Percentiles rank a stretch among this genome's conserved stretches.
Conservation (phyloP, 2,888 invertebrate genomes). For the Nephrotoma flavescens region DNA sequence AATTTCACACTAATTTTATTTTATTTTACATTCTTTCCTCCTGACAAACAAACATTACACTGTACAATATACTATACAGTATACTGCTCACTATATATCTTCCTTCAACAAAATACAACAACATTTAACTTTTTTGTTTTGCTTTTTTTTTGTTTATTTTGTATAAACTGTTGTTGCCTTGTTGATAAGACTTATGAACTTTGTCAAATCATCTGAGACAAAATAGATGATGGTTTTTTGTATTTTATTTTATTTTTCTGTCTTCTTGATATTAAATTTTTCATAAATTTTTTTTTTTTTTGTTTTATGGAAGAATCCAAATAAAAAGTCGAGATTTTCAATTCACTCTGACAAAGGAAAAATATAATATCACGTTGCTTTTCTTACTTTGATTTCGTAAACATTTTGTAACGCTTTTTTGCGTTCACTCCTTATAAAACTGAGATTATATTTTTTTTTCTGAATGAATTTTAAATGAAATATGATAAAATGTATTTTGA, state of each 20-base stretch:
- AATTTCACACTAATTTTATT: background rate
- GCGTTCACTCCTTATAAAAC: background rate
- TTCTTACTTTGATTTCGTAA: background rate
- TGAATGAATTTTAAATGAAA: background rate
- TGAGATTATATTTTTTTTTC: background rate
- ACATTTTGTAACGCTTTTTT: background rate
- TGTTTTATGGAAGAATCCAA: background rate
- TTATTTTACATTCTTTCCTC: background rate
- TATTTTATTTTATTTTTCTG: background rate
- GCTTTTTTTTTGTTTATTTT: background rate
- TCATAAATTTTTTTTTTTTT: background rate
- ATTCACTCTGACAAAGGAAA: background rate
- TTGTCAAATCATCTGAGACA: constrained; percentile 4
- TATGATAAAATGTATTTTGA: background rate
- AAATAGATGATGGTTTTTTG: background rate
- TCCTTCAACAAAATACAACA: background rate
- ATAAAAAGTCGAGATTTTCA: background rate
- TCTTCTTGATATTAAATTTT: background rate
- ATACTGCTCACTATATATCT: background rate
- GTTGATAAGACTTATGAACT: constrained; percentile 4
- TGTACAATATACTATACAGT: background rate
- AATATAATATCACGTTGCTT: background rate
- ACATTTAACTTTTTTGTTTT: background rate
- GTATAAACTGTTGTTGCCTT: background rate
- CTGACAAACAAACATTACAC: background rate